A percentile compares a stretch with the other conserved stretches of the same genome.
phyloP scores from a whole-genome alignment of 92 coral and sea anemone genomes.

The Palythoa heliodiscus region DNA sequence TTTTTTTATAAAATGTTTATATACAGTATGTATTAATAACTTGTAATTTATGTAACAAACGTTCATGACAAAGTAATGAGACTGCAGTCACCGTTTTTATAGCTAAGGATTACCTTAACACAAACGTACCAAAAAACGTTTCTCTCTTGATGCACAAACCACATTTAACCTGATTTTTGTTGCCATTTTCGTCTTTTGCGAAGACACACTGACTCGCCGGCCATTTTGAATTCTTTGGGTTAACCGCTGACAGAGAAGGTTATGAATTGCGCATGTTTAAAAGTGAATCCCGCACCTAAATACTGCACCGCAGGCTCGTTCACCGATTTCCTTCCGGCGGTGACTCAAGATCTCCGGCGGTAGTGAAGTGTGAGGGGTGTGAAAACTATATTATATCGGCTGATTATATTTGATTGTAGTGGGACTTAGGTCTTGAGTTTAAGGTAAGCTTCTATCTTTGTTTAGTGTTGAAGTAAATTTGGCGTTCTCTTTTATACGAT shows the following conservation, averaged over 20 bases:
- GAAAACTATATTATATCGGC: conserved; percentile 1
- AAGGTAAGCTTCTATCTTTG: conserved; percentile 24
- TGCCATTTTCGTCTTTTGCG: conserved; percentile 63
- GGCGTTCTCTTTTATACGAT: neutral
- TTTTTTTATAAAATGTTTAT: no score
- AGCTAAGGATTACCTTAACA: no score
- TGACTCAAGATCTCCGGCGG: neutral
- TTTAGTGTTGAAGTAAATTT: neutral
- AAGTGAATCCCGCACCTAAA: neutral
- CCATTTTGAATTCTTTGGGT: conserved; percentile 62
- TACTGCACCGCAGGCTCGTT: conserved; percentile 25
- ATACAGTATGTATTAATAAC: no score
- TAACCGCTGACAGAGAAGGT: conserved; percentile 53
- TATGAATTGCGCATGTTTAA: conserved; percentile 7
- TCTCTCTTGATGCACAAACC: conserved; percentile 86
- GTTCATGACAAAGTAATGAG: no score
- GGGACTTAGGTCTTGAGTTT: neutral
- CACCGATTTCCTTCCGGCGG: conserved; percentile 28
- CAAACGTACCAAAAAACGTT: conserved; percentile 76
- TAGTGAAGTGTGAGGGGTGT: conserved; percentile 16
- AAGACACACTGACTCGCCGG: conserved; percentile 28
- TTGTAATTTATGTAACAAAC: no score
- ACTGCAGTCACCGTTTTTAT: no score
- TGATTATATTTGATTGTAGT: neutral
- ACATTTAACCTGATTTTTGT: conserved; percentile 77